Percentiles rank a stretch among this genome's conserved stretches.
These are phyloP conservation scores for Stramonita haemastoma DNA, from an alignment of 2,888 invertebrate genomes.

Conservation along the genomic window DNA sequence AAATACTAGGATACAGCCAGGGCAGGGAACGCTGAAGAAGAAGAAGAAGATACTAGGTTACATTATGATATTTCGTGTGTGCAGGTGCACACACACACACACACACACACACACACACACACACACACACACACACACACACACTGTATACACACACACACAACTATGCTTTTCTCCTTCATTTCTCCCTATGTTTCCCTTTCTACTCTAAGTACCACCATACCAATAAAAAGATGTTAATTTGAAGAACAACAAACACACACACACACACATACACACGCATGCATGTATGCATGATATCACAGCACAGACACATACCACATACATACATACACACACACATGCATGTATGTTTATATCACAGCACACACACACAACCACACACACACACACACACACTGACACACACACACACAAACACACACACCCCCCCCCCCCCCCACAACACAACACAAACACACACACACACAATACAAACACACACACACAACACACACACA, in stretches of 20 bases:
- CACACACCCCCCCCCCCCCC: neutral
- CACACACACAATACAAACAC: too few relatives aligned
- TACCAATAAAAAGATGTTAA: too few relatives aligned
- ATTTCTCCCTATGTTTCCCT: neutral
- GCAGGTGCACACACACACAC: neutral
- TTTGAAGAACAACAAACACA: neutral
- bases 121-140: neutral
- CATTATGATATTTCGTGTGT: neutral
- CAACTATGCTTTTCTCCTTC: neutral
- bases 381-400: neutral
- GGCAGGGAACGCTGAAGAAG: too few relatives aligned
- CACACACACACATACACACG: neutral
- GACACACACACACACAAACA: neutral
- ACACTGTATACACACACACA: neutral
- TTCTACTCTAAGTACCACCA: too few relatives aligned
- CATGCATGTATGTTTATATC: neutral
- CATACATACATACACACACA: neutral
- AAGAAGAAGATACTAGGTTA: too few relatives aligned
- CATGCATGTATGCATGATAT: neutral
- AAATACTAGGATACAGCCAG: too few relatives aligned
- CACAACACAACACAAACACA: too few relatives aligned
- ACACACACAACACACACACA: too few relatives aligned
- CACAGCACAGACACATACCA: neutral
- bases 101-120: neutral
- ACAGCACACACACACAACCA: neutral